Percentiles rank a stretch among this genome's conserved stretches.
phyloP scores from a whole-genome alignment of 2,113 vertebrate genomes.

The Maccullochella peelii region DNA sequence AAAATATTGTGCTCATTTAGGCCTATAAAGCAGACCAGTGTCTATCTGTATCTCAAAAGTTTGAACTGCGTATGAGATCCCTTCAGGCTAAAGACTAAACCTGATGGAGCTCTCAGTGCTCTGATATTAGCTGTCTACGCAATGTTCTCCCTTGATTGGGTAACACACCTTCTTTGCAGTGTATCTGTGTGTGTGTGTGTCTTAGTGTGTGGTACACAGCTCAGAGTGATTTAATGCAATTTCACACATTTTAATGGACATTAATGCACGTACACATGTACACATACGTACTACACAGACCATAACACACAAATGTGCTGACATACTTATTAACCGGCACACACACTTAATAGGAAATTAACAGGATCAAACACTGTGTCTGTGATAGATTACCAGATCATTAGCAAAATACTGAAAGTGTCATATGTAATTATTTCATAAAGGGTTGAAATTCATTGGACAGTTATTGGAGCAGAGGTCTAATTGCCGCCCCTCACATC shows the following conservation, averaged over 20 bases:
- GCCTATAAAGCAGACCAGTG: background rate
- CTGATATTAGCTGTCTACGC: background rate
- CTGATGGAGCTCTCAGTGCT: background rate
- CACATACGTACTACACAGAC: background rate
- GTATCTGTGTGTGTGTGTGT: background rate
- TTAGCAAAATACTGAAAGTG: slow-evolving; percentile 54
- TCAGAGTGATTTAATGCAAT: slow-evolving; percentile 13
- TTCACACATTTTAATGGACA: slow-evolving; percentile 22
- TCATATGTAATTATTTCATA: slow-evolving; percentile 57
- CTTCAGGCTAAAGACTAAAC: background rate
- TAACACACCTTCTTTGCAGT: background rate
- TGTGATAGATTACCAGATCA: slow-evolving; percentile 50
- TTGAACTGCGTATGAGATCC: background rate
- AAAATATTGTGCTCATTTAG: background rate
- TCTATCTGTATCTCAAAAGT: background rate
- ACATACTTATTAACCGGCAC: background rate
- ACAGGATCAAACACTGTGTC: slow-evolving; percentile 40
- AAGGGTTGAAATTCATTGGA: slow-evolving; percentile 41
- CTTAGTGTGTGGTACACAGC: background rate
- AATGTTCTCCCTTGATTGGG: background rate
- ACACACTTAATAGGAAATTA: slow-evolving; percentile 19
- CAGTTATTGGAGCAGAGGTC: slow-evolving; percentile 34
- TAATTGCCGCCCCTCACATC: background rate
- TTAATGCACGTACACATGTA: background rate
- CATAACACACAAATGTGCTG: background rate